Base-by-base conservation (phyloP, 2,113 vertebrate species). In the Hippocampus abdominalis region DNA sequence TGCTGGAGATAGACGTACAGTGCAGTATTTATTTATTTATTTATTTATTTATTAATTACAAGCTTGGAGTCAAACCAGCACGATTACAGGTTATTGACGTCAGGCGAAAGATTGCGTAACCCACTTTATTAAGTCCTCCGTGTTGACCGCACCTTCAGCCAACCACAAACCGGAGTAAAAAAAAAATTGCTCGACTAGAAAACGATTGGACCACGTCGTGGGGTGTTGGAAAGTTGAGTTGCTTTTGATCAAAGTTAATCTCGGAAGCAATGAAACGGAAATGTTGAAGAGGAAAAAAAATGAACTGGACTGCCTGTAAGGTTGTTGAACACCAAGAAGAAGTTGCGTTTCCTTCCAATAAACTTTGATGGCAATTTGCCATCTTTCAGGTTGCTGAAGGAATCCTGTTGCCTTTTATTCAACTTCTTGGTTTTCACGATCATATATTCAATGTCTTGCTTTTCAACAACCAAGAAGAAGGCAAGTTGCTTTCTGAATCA, bases 1-100 rank as follows among this genome's bases (percentile, higher is more conserved):
- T 77, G 68, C 13, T 29, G 27, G 46, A 78, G 75, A 79, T 76
- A 74, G 32, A 63, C 18, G 21, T 21, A 2, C 25, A 63, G 11
- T 70, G 15, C 42, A 36, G 32, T 36, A 36, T 36, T 36, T n/a
- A n/a, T n/a, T n/a, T n/a, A n/a, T 36, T 36, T 36, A 0, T 32
- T 29, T 29, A 2, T 29, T 6, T 36, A 6, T 72, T 70, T 77
- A n/a, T n/a, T n/a, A n/a, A n/a, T 72, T 64, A 60, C 20, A 8
- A 21, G 4, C 0, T 4, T 69, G 11, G 60, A 39, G 54, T 20
- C 23, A 69, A 69, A 64, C 36, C 73, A 72, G 74, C 32, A 7
- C 36, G 2, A 63, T 78, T 46, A 40, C 56, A 48, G 23, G 54
- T 23, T 40, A 23, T n/a, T 61, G 51, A 23, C 27, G 46, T 57